phyloP scores from a whole-genome alignment of 2,113 vertebrate genomes.

The Elgaria multicarinata region DNA sequence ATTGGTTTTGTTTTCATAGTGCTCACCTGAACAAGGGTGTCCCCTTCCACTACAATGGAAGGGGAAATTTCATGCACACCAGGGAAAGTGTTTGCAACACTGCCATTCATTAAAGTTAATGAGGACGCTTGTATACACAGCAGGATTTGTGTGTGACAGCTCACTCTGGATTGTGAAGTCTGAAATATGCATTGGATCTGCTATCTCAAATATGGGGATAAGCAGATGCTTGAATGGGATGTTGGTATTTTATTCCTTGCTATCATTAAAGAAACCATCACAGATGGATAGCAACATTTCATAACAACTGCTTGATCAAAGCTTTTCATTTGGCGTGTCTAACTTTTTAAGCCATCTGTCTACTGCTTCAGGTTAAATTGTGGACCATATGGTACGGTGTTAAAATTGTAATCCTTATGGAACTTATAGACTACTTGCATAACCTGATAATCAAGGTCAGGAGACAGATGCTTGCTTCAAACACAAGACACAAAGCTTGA shows the following conservation, averaged over 20 bases:
- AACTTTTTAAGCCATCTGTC: conserved; percentile 40
- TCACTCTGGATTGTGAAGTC: neutral
- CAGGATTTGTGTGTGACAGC: neutral
- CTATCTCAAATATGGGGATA: neutral
- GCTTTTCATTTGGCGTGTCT: conserved; percentile 34
- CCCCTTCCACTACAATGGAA: neutral
- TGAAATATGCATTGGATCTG: neutral
- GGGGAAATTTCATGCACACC: neutral
- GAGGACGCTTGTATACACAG: neutral
- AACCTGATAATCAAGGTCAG: conserved; percentile 45
- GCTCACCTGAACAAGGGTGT: neutral
- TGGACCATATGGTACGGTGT: conserved; percentile 21
- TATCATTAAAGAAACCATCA: conserved; percentile 11
- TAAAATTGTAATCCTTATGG: conserved; percentile 39
- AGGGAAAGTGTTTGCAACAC: neutral
- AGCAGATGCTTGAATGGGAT: neutral
- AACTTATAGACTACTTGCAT: conserved; percentile 42
- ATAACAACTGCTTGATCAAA: conserved; percentile 18
- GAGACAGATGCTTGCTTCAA: conserved; percentile 7
- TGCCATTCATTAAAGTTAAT: neutral
- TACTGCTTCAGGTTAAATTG: conserved; percentile 43
- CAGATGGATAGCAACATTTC: neutral
- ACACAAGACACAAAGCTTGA: conserved; percentile 28
- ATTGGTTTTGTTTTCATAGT: neutral
- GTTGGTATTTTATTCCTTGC: conserved; percentile 21